Evolutionary conservation across 2,797 vertebrate species (phyloP).

Genomic region (Hyperoplus lanceolatus): DNA sequence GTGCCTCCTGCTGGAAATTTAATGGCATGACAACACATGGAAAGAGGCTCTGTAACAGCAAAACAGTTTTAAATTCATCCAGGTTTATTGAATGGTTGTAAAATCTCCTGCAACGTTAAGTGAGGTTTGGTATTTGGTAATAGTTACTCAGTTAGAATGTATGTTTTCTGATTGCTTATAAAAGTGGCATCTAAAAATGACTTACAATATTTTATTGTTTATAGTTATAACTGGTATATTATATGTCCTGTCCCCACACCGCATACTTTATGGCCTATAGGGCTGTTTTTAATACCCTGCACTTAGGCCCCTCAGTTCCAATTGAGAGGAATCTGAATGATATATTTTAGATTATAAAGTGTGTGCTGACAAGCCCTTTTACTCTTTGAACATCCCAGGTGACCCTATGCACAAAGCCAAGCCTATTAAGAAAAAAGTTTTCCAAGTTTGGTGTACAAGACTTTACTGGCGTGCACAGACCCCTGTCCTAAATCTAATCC

Average conservation of each 20-base stretch:
- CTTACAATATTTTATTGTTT: neutral
- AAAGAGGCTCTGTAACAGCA: neutral
- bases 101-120: neutral
- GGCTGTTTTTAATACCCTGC: neutral
- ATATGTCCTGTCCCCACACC: neutral
- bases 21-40: conserved; percentile 49
- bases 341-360: neutral
- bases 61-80: neutral
- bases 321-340: neutral
- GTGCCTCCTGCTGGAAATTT: conserved; percentile 76
- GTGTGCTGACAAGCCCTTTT: neutral
- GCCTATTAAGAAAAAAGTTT: neutral
- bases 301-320: neutral
- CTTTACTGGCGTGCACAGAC: neutral
- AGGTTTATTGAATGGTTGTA: neutral
- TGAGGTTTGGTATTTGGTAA: neutral
- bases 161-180: neutral
- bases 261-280: neutral
- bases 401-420: neutral
- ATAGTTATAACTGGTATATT: neutral
- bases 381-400: neutral
- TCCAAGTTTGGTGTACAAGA: neutral
- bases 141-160: neutral
- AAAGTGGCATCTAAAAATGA: neutral
- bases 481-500: conserved; percentile 16